Conservation (phyloP, 2,888 invertebrate genomes). For the Tetranychus piercei region DNA sequence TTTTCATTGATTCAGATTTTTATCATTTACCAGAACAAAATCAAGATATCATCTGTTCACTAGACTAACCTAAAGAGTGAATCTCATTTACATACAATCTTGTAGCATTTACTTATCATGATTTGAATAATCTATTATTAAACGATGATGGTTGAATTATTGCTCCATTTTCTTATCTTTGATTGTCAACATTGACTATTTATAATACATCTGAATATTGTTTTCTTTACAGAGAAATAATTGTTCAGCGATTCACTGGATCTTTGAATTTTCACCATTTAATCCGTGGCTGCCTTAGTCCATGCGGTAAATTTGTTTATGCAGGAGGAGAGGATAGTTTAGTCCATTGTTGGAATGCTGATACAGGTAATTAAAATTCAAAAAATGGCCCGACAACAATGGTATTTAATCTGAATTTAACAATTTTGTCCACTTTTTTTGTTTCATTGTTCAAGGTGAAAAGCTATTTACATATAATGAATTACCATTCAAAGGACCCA, state of each 20-base stretch:
- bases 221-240: constrained; percentile 22
- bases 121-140: too few species aligned
- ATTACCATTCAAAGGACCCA: constrained; percentile 27
- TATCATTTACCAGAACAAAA: too few species aligned
- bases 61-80: too few species aligned
- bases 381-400: not conserved
- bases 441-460: not conserved
- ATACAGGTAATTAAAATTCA: constrained; percentile 36
- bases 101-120: too few species aligned
- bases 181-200: too few species aligned
- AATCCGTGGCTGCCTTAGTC: constrained; percentile 41
- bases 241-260: constrained; percentile 34
- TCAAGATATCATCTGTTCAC: too few species aligned
- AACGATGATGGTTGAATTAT: too few species aligned
- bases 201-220: too few species aligned
- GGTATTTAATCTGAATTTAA: not conserved
- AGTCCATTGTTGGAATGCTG: constrained; percentile 44
- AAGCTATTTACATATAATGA: constrained; percentile 5
- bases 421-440: not conserved
- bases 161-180: too few species aligned
- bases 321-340: constrained; percentile 45
- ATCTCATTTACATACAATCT: too few species aligned
- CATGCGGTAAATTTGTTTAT: constrained; percentile 45
- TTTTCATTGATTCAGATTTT: too few species aligned
- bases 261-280: constrained; percentile 34